A percentile compares a stretch with the other conserved stretches of the same genome.
phyloP scores from a whole-genome alignment of 2,888 invertebrate genomes.

The Leptopilina drosophilae region DNA sequence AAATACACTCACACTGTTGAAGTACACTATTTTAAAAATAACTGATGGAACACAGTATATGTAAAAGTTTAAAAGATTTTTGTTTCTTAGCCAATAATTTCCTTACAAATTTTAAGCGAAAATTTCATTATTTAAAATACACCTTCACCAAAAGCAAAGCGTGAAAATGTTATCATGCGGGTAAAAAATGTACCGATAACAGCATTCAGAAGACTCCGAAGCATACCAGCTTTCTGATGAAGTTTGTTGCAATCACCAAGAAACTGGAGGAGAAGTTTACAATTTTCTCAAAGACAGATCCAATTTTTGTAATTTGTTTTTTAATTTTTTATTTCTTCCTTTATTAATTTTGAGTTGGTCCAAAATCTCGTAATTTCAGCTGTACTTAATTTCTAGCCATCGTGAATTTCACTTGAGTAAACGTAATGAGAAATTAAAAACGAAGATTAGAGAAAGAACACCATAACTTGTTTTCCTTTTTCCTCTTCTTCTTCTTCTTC shows the following conservation, averaged over 20 bases:
- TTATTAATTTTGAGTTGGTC: neutral
- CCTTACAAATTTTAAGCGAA: neutral
- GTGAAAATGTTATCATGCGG: conserved; percentile 38
- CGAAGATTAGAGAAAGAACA: conserved; percentile 1
- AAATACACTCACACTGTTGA: too few relatives aligned
- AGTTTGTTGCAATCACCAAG: conserved; percentile 17
- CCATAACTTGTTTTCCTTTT: neutral
- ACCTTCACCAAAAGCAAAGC: conserved; percentile 32
- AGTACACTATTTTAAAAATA: too few relatives aligned
- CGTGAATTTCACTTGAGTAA: conserved; percentile 6
- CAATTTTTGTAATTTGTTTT: conserved; percentile 19
- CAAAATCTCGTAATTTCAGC: neutral
- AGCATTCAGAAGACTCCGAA: conserved; percentile 69
- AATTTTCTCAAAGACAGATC: neutral
- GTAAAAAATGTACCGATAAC: conserved; percentile 66
- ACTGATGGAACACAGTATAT: too few relatives aligned
- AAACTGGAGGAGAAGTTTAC: neutral
- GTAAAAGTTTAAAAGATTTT: too few relatives aligned
- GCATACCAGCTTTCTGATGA: conserved; percentile 64
- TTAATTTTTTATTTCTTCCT: conserved; percentile 9
- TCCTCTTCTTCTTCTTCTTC: conserved; percentile 26
- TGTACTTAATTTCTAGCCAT: neutral
- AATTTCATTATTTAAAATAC: neutral
- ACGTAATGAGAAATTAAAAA: conserved; percentile 2
- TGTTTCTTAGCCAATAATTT: neutral